These are phyloP conservation scores for Lasius platythorax DNA, from an alignment of 2,888 invertebrate species.

Conservation along the genomic window DNA sequence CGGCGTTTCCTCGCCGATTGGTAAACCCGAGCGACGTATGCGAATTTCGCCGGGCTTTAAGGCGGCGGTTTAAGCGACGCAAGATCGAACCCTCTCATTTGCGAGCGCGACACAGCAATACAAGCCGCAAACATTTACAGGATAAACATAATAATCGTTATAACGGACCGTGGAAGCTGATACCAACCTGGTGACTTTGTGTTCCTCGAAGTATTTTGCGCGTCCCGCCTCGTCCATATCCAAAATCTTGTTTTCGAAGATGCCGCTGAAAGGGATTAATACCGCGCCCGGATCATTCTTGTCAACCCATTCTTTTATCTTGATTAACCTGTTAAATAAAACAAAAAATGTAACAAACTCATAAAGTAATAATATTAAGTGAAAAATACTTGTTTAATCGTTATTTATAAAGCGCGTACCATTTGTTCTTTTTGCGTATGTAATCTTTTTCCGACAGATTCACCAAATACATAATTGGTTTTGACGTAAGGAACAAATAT, in stretches of 20 bases:
- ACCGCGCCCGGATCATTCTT: slow-evolving; percentile 97
- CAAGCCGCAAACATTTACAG: slow-evolving; percentile 26
- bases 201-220: slow-evolving; percentile 93
- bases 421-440: slow-evolving; percentile 99
- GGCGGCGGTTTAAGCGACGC: background rate
- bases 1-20: slow-evolving; percentile 30
- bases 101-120: slow-evolving; percentile 56
- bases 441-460: slow-evolving; percentile 99
- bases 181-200: slow-evolving; percentile 91
- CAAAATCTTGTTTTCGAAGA: slow-evolving; percentile 93
- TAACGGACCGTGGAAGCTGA: slow-evolving; percentile 7
- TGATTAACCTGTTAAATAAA: slow-evolving; percentile 90
- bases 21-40: slow-evolving; percentile 25
- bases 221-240: slow-evolving; percentile 94
- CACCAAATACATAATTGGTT: slow-evolving; percentile 98
- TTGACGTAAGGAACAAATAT: slow-evolving; percentile 98
- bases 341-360: background rate
- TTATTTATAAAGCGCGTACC: slow-evolving; percentile 87
- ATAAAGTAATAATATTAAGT: background rate
- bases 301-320: slow-evolving; percentile 99
- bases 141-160: slow-evolving; percentile 34
- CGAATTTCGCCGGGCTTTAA: slow-evolving; percentile 36
- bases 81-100: slow-evolving; percentile 49
- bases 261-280: slow-evolving; percentile 98
- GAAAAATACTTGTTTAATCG: background rate